These are phyloP conservation scores for Drosophila aff. DNA, from an alignment of 1,140 invertebrate species.

Conservation along the genomic window DNA sequence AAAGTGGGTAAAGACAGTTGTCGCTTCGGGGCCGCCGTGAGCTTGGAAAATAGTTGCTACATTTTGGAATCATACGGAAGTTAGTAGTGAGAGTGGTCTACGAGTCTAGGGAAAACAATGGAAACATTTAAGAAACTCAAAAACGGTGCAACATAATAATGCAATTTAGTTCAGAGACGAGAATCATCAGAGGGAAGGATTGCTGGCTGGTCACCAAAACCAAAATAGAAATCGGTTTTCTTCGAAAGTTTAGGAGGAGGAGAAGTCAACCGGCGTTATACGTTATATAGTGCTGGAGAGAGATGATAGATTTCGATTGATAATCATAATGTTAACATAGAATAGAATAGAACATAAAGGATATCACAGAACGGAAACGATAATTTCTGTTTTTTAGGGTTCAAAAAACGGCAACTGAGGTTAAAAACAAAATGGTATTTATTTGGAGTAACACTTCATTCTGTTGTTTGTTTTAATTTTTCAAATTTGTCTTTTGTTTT, in stretches of 20 bases:
- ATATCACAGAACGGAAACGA: slow-evolving; percentile 29
- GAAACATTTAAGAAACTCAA: slow-evolving; percentile 15
- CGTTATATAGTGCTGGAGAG: slow-evolving; percentile 43
- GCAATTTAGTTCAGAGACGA: slow-evolving; percentile 38
- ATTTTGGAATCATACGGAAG: slow-evolving; percentile 19
- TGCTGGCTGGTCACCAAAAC: slow-evolving; percentile 25
- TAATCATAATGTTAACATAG: slow-evolving; percentile 12
- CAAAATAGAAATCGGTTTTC: slow-evolving; percentile 20
- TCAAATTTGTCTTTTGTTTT: slow-evolving; percentile 17
- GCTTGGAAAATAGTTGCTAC: slow-evolving; percentile 41
- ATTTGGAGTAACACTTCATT: slow-evolving; percentile 40
- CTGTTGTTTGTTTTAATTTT: slow-evolving; percentile 1
- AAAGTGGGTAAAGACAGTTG: slow-evolving; percentile 18
- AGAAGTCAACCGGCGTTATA: slow-evolving; percentile 30
- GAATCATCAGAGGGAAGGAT: slow-evolving; percentile 15
- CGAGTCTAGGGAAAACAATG: slow-evolving; percentile 20
- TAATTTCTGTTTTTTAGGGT: slow-evolving; percentile 32
- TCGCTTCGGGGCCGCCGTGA: slow-evolving; percentile 40
- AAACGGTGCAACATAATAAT: slow-evolving; percentile 36
- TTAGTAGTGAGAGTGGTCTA: slow-evolving; percentile 35
- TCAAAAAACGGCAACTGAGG: slow-evolving; percentile 39
- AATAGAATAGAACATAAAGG: slow-evolving; percentile 15
- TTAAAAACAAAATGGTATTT: slow-evolving; percentile 52
- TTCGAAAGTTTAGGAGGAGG: neutral
- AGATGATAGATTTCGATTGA: slow-evolving; percentile 47